Conservation (phyloP, 2,113 vertebrate species). For the Etheostoma cragini region DNA sequence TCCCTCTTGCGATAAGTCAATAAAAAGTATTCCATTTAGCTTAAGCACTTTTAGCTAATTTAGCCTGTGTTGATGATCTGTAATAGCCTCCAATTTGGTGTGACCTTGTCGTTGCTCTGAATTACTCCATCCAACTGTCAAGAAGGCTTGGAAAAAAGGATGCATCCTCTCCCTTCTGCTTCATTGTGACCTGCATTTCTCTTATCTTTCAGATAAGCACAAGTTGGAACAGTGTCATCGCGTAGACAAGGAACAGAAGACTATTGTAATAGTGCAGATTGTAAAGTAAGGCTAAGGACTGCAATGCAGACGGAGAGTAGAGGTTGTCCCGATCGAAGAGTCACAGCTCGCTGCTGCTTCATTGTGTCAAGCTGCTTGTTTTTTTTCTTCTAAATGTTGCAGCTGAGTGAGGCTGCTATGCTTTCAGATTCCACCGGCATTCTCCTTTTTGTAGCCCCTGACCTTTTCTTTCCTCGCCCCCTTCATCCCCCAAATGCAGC, state of each 20-base stretch:
- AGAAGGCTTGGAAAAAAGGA: slow-evolving; percentile 1
- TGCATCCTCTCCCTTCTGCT: slow-evolving; percentile 28
- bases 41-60: background rate
- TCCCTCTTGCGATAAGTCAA: slow-evolving; percentile 6
- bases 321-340: slow-evolving; percentile 51
- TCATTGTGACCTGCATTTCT: slow-evolving; percentile 42
- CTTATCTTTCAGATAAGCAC: slow-evolving; percentile 53
- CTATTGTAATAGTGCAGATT: slow-evolving; percentile 37
- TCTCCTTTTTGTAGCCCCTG: slow-evolving; percentile 44
- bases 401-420: slow-evolving; percentile 43
- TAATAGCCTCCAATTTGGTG: background rate
- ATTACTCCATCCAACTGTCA: background rate
- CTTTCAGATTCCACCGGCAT: slow-evolving; percentile 19
- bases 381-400: slow-evolving; percentile 32
- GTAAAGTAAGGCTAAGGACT: slow-evolving; percentile 57
- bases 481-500: slow-evolving; percentile 29
- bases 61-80: background rate
- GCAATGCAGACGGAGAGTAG: slow-evolving; percentile 70
- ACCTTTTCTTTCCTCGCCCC: slow-evolving; percentile 52
- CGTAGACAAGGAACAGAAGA: slow-evolving; percentile 40
- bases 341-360: slow-evolving; percentile 59
- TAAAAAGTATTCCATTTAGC: slow-evolving; percentile 30
- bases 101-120: slow-evolving; percentile 9
- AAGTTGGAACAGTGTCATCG: slow-evolving; percentile 45
- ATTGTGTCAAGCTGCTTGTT: slow-evolving; percentile 32